Evolutionary conservation across 2,797 vertebrate species (phyloP), one percentile per base, ranked within the genome.

Genomic region (Philypnodon macrostomus): DNA sequence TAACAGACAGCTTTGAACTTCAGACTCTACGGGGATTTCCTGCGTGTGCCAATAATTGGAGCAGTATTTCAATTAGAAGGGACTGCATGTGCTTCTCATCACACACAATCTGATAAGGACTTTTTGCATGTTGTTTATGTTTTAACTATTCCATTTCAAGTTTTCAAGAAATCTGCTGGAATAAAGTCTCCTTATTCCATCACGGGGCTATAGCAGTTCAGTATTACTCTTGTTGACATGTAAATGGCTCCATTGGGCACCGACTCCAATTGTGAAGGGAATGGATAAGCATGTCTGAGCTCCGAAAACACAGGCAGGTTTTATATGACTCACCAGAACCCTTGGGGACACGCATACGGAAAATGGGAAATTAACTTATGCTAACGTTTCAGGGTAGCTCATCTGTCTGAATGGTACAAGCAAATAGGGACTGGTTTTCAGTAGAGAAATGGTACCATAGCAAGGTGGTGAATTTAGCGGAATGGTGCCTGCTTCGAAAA

Each of bases 291-390:
- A 47, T 42, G 59, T 58, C 58, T 50, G 42, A 54, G 47, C 39
- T 66, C 36, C 9, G 29, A 46, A 39, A 47, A 54, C 62, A 63
- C 46, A 36, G 55, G 52, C 38, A 10, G 55, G 51, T 60, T 76
- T 72, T 57, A 29, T 58, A 62, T 50, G 63, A 71, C 47, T 57
- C 49, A 59, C 37, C n/a, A 1, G 1, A 26, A 15, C 23, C 44
- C 45, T 42, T 5, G 14, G 49, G 63, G 54, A 58, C 37, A 35
- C 21, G 42, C 33, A 72, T 45, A 60, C 58, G 47, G 53, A 31
- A 66, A 78, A 77, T 60, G 75, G 74, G 59, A 75, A 78, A 81
- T 73, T 6, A 50, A 42, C 46, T 78, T 77, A 76, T 41, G 41
- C 46, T 51, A 64, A 75, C 37, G 58, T 67, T 58, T 70, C 45